Percentiles rank a stretch among this genome's conserved stretches.
Evolutionary conservation across 2,888 invertebrate species (phyloP).

Genomic region (Macrosiphum euphorbiae): DNA sequence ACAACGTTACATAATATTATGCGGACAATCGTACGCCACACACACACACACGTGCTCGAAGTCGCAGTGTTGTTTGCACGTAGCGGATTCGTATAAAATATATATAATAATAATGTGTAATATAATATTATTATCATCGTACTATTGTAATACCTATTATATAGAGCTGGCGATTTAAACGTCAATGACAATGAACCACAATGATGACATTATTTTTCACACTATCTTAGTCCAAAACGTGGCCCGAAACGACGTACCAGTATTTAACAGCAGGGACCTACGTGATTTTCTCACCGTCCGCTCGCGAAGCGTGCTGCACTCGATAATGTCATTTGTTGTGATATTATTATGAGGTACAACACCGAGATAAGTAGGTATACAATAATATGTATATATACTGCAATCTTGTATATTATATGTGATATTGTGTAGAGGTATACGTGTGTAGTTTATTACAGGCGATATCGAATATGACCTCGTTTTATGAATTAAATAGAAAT

Average conservation of each 20-base stretch:
- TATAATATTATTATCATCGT: neutral
- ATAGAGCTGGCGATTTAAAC: no score
- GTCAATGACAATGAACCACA: no score
- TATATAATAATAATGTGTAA: neutral
- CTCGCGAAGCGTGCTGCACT: neutral
- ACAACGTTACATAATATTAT: neutral
- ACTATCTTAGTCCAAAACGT: neutral
- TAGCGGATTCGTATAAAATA: neutral
- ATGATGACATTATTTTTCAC: neutral
- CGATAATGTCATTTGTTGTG: conserved; percentile 9
- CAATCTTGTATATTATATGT: no score
- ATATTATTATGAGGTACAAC: no score
- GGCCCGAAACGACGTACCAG: neutral
- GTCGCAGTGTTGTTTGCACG: neutral
- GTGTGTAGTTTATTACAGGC: no score
- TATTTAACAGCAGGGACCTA: neutral
- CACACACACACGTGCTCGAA: neutral
- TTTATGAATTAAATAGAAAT: neutral
- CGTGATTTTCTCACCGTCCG: conserved; percentile 6
- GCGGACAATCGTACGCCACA: neutral
- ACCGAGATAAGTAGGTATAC: neutral
- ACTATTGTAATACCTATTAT: no score
- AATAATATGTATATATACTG: neutral
- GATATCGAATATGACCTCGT: no score
- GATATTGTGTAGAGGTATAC: no score